Base-by-base conservation (phyloP, 2,888 invertebrate species). In the Morpho helenor region DNA sequence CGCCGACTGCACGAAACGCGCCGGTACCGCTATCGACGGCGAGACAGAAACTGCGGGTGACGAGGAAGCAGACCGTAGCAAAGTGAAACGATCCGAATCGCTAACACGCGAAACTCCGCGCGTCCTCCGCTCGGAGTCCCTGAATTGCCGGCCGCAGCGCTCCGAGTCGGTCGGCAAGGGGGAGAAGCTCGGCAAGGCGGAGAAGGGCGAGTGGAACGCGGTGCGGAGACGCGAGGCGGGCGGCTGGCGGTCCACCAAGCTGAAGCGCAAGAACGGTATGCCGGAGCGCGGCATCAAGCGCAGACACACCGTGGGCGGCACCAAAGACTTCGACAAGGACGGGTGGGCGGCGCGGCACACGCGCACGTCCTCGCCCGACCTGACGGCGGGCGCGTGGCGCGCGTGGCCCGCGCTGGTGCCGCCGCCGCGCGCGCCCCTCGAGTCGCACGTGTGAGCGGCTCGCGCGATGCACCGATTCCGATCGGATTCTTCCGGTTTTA, bases 281-380 rank as follows among this genome's bases (percentile, higher is more conserved):
- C 94, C 94, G n/a, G 95, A 95, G 81, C 89, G 95, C 66, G 95
- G 96, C 64, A 96, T 97, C 73, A 97, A 97, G 84, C 93, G 98
- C 48, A 92, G 98, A 40, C 97, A 98, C 87, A 98, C 98, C 0
- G 97, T 98, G 7, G 97, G 97, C 63, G 97, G 98, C 56, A 96
- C 96, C n/a, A 96, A 96, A 84, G 97, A 97, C 84, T 95, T 91
- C 80, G 91, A 90, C 80, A 90, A 90, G 91, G 93, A 91, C 91
- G 91, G 90, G 76, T 85, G 93, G 93, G 80, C 91, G 84, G 88
- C 92, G 84, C 82, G 92, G 66, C 87, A 91, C 88, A 86, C 92
- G 87, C 82, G 92, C 85, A 91, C 92, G 68, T 88, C 93, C 69
- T 84, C 93, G 82, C 89, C 92, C 71, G 92, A 93, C 90, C 86